These are phyloP conservation scores for Mythimna lalbum DNA, from an alignment of 2,888 invertebrate genomes.

Conservation along the genomic window DNA sequence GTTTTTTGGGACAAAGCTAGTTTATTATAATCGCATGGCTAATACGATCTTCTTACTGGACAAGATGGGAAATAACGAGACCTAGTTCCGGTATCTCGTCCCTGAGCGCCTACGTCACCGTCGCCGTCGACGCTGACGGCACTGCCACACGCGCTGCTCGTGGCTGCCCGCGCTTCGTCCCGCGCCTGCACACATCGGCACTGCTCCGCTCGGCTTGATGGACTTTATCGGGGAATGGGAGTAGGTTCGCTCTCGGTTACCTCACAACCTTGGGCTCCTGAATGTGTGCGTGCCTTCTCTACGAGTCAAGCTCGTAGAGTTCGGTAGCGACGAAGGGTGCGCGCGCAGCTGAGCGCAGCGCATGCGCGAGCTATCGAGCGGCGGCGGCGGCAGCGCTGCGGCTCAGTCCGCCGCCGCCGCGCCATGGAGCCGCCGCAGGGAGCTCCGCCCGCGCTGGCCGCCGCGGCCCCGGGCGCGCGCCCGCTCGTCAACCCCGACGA, in stretches of 20 bases:
- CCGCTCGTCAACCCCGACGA: conserved; percentile 96
- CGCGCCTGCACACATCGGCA: not conserved
- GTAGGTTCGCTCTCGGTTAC: not conserved
- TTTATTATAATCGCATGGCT: not conserved
- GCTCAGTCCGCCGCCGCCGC: conserved; percentile 68
- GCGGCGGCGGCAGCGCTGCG: conserved; percentile 47
- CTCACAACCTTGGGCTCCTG: conserved; percentile 4
- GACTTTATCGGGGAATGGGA: conserved; percentile 2
- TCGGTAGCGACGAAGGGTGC: conserved; percentile 10
- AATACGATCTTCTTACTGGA: not conserved
- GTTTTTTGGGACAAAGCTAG: not conserved
- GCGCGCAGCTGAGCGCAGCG: conserved; percentile 24
- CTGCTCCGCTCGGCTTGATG: not conserved
- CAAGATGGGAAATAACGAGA: not conserved
- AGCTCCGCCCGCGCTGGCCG: conserved; percentile 64
- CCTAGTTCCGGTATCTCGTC: not conserved
- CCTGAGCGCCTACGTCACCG: not conserved
- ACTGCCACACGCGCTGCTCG: conserved; percentile 8
- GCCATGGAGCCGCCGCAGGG: conserved; percentile 75
- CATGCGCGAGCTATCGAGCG: conserved; percentile 54
- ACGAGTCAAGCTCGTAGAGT: conserved; percentile 12
- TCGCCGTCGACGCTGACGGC: conserved; percentile 16
- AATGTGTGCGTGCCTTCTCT: conserved; percentile 20
- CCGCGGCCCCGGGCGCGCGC: conserved; percentile 80
- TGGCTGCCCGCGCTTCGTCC: not conserved